Conservation (phyloP, 1,140 invertebrate genomes). For the Rhagoletis pomonella region DNA sequence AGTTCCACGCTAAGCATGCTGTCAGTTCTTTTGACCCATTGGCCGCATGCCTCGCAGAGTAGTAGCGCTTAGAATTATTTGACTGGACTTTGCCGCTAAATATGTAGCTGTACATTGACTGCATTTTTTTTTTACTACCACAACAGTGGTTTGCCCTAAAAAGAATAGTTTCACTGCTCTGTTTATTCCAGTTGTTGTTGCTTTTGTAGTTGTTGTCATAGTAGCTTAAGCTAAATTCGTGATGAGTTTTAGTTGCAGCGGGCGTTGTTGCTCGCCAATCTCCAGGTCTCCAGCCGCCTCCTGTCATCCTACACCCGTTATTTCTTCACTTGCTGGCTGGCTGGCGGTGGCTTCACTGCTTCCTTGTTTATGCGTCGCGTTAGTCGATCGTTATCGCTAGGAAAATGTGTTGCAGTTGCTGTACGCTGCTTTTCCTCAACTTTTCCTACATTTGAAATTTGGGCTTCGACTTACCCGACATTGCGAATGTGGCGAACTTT, state of each 20-base stretch:
- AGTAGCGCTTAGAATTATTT: background rate
- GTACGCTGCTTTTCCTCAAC: background rate
- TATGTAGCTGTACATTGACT: background rate
- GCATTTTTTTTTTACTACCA: background rate
- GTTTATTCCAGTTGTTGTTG: constrained; percentile 1
- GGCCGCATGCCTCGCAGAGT: background rate
- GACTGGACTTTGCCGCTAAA: background rate
- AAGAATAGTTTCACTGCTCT: background rate
- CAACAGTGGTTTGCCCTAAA: background rate
- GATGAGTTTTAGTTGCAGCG: constrained; percentile 42
- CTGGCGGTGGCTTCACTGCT: background rate
- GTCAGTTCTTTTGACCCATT: constrained; percentile 33
- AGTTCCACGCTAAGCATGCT: constrained; percentile 5
- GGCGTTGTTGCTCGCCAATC: constrained; percentile 14
- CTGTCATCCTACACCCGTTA: constrained; percentile 20
- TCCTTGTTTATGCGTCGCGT: constrained; percentile 45
- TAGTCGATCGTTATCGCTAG: constrained; percentile 38
- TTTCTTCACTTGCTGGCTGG: constrained; percentile 5
- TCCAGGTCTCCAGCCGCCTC: constrained; percentile 1
- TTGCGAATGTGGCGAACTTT: background rate
- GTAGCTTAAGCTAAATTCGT: constrained; percentile 40
- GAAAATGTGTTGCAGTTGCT: constrained; percentile 10
- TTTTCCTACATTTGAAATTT: background rate
- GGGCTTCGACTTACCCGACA: background rate
- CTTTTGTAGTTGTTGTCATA: background rate